Evolutionary conservation across 2,888 invertebrate species (phyloP).

Genomic region (Drosophila formosana): DNA sequence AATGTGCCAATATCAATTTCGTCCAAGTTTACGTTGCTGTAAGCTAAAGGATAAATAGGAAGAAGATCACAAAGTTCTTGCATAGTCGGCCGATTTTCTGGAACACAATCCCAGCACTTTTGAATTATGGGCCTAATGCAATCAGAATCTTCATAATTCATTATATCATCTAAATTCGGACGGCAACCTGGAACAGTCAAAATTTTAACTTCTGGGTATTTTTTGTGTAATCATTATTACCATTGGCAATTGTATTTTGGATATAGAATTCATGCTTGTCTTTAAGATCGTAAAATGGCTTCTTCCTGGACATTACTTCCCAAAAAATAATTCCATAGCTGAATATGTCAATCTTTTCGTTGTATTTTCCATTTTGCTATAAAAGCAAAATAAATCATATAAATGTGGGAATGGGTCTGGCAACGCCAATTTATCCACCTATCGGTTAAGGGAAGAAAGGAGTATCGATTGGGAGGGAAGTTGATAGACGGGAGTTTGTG

Average conservation of each 20-base stretch:
- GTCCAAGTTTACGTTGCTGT: not conserved
- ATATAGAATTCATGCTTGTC: not conserved
- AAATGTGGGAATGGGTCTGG: no score
- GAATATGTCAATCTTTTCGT: constrained; percentile 25
- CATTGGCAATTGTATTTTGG: not conserved
- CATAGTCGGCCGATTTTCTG: constrained; percentile 4
- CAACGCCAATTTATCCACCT: no score
- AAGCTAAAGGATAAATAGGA: not conserved
- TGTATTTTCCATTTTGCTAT: not conserved
- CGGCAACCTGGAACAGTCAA: not conserved
- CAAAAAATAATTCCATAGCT: constrained; percentile 28
- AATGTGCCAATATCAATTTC: not conserved
- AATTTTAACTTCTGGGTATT: not conserved
- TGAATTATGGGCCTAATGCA: not conserved
- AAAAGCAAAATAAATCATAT: not conserved
- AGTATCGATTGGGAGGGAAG: no score
- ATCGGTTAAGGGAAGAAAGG: no score
- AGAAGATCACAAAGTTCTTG: not conserved
- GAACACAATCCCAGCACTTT: constrained; percentile 4
- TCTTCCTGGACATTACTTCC: not conserved
- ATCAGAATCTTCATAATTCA: not conserved
- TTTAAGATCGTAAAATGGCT: constrained; percentile 22
- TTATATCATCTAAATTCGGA: not conserved
- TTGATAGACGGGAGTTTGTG: no score
- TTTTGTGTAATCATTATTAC: not conserved